Conservation (phyloP, 2,797 vertebrate genomes). For the Etheostoma perlongum region DNA sequence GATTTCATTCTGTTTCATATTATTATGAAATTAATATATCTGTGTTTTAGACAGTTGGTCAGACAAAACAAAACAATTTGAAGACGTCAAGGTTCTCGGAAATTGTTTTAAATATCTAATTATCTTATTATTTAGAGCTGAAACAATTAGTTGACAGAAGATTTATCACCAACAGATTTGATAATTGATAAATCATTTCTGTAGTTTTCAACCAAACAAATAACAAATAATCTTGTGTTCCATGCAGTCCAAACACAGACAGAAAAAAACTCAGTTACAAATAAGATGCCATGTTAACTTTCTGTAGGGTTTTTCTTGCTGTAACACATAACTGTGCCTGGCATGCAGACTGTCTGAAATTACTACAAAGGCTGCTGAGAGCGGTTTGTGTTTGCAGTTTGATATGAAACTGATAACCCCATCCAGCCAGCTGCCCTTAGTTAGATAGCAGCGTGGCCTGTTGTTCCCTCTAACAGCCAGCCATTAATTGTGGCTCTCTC, state of each 20-base stretch:
- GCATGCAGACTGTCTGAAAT: slow-evolving; percentile 13
- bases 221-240: background rate
- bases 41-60: background rate
- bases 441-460: slow-evolving; percentile 20
- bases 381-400: slow-evolving; percentile 62
- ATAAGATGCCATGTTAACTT: background rate
- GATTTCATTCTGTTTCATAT: background rate
- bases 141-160: background rate
- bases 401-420: slow-evolving; percentile 61
- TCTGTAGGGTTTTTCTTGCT: slow-evolving; percentile 2
- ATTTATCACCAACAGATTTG: background rate
- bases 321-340: background rate
- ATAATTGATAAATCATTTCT: background rate
- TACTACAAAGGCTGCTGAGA: slow-evolving; percentile 41
- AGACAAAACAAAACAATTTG: too few species aligned
- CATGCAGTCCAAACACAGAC: background rate
- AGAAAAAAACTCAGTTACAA: slow-evolving; percentile 3
- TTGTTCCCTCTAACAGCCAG: slow-evolving; percentile 42
- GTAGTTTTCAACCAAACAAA: background rate
- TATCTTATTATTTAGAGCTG: background rate
- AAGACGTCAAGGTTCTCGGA: background rate
- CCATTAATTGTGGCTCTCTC: slow-evolving; percentile 57
- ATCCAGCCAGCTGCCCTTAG: slow-evolving; percentile 42
- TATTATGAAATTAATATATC: background rate
- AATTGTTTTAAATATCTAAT: too few species aligned